Conservation (phyloP, 2,113 vertebrate genomes). For the Chaetorhynchus papuensis region DNA sequence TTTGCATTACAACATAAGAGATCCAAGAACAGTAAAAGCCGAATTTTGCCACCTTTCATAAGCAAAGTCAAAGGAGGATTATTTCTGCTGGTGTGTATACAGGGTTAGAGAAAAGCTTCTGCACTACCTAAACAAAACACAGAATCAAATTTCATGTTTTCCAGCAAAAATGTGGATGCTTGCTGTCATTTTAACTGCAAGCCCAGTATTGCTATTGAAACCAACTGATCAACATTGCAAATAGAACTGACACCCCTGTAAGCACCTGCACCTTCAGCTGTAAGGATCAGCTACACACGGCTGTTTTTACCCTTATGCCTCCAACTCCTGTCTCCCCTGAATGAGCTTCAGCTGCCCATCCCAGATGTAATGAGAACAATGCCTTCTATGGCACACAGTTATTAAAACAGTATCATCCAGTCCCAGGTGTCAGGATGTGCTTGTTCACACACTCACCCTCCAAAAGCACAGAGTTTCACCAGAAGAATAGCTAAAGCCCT, state of each 20-base stretch:
- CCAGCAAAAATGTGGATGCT: background rate
- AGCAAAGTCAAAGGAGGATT: background rate
- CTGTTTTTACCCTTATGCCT: background rate
- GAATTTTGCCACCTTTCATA: background rate
- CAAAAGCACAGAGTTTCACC: background rate
- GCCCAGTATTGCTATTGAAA: background rate
- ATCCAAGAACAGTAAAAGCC: background rate
- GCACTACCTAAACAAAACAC: background rate
- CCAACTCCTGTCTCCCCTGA: background rate
- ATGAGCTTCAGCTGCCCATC: background rate
- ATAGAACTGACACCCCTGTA: background rate
- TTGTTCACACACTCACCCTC: background rate
- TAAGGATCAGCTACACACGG: background rate
- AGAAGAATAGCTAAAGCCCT: background rate
- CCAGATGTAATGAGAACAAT: background rate
- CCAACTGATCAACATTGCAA: background rate
- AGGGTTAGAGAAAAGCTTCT: background rate
- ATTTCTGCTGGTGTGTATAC: background rate
- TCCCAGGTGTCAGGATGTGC: background rate
- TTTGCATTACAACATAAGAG: background rate
- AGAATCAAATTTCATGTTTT: background rate
- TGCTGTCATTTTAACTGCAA: background rate
- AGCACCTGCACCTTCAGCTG: background rate
- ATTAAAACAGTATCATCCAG: background rate
- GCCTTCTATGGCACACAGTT: background rate